Percentiles rank a stretch among this genome's conserved stretches.
These are phyloP conservation scores for Osmerus mordax DNA, from an alignment of 2,113 vertebrate genomes.

Conservation along the genomic window DNA sequence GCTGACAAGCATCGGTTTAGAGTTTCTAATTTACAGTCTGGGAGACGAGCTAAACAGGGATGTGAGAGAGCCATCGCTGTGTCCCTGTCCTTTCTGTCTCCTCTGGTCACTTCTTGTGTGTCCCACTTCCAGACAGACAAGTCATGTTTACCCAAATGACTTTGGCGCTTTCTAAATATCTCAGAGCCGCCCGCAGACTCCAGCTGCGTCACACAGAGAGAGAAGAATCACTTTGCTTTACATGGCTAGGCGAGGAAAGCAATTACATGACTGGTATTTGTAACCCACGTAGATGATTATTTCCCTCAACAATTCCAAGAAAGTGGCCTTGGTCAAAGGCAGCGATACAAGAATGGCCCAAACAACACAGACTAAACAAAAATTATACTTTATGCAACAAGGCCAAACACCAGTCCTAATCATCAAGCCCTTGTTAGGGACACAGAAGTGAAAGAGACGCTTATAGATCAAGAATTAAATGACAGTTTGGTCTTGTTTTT, in stretches of 20 bases:
- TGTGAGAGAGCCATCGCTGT: background rate
- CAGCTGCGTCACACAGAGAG: too few species aligned
- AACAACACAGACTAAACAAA: constrained; percentile 36
- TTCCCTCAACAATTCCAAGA: constrained; percentile 45
- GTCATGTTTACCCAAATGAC: constrained; percentile 51
- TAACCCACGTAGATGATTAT: too few species aligned
- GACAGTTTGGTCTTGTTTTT: too few species aligned
- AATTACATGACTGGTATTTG: constrained; percentile 53
- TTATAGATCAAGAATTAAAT: too few species aligned
- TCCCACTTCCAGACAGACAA: constrained; percentile 40
- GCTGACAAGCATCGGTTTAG: constrained; percentile 47
- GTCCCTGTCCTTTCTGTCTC: constrained; percentile 1
- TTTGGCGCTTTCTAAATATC: constrained; percentile 54
- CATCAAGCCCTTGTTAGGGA: background rate
- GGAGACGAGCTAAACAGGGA: constrained; percentile 19
- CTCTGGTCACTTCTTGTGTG: constrained; percentile 39
- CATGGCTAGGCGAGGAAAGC: constrained; percentile 3
- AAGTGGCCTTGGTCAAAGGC: constrained; percentile 42
- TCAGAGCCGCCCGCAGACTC: constrained; percentile 38
- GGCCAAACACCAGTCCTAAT: constrained; percentile 11
- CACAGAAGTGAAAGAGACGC: too few species aligned
- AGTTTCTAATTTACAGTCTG: constrained; percentile 64
- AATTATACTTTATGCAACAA: constrained; percentile 33
- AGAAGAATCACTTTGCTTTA: too few species aligned
- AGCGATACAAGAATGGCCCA: constrained; percentile 48